Evolutionary conservation across 1,140 invertebrate species (phyloP), one percentile per base, ranked within the genome.

Genomic region (Scaptomyza hsui): DNA sequence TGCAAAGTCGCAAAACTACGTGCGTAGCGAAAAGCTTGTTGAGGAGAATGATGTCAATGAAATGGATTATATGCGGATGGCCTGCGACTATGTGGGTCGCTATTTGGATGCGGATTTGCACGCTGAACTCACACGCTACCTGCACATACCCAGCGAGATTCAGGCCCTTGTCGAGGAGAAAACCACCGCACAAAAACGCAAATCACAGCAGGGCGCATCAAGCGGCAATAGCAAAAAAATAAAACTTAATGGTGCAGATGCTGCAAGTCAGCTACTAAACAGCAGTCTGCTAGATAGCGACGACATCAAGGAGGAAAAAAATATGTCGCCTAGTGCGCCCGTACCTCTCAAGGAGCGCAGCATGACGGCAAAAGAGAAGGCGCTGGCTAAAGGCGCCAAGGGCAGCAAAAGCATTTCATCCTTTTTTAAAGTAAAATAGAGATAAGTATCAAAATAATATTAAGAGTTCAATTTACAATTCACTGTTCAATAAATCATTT

Each of bases 391-490:
- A 85, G 94, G 95, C 60, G 95, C 95, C 19, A 93, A 92, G 76
- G 94, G 95, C 41, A 94, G 94, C 16, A 96, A 96, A 91, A 95
- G 93, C 76, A 96, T 96, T 83, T 94, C 94, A 19, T 94, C 93
- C 47, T 96, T 96, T 91, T 96, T 96, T 83, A 94, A 94, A 93
- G 61, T 44, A 3, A 86, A 86, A 39, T 85, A 85, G 52, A 10
- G 10, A n/a, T 32, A 42, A 19, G 12, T 13, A 55, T 29, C n/a
- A n/a, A 37, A 47, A 3, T 13, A 32, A 13, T 21, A 21, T 41
- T 2, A 48, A 29, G 19, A 4, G 41, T 29, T 3, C 26, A 53
- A 4, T 48, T 29, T n/a, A 13, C 5, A 16, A 42, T 10, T 10
- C 4, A n/a, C 19, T 37, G 35, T 51, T 53, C 32, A 56, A 6